Evolutionary conservation across 1,140 invertebrate genomes (phyloP).

Genomic region (Asobara japonica): DNA sequence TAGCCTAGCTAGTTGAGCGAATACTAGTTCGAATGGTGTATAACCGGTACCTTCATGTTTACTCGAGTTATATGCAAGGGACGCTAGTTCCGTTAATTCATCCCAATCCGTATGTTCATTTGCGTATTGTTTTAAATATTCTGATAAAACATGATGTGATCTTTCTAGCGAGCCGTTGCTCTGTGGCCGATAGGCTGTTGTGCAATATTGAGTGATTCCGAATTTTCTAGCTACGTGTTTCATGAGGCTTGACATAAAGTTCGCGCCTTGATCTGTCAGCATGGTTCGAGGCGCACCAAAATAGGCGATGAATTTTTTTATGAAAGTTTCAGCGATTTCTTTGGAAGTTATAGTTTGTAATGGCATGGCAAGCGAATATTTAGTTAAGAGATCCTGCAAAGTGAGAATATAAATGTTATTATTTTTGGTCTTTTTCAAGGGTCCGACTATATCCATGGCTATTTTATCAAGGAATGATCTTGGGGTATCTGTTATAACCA

Average conservation of each 20-base stretch:
- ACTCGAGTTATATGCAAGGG: constrained; percentile 14
- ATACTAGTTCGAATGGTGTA: constrained; percentile 18
- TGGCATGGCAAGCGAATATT: not conserved
- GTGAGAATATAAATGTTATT: not conserved
- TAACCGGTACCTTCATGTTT: constrained; percentile 14
- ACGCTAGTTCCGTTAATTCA: constrained; percentile 11
- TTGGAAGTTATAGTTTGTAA: not conserved
- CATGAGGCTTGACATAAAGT: constrained; percentile 43
- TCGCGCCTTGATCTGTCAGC: constrained; percentile 47
- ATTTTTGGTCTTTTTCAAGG: not conserved
- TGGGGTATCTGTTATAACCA: not conserved
- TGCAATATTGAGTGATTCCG: constrained; percentile 41
- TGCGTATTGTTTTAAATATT: constrained; percentile 34
- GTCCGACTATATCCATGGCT: not conserved
- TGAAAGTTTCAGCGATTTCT: not conserved
- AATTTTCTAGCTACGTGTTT: constrained; percentile 42
- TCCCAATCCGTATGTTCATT: constrained; percentile 15
- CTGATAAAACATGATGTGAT: constrained; percentile 40
- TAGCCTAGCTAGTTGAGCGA: not conserved
- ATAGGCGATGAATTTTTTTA: constrained; percentile 13
- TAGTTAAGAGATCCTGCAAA: not conserved
- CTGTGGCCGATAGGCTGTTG: constrained; percentile 44
- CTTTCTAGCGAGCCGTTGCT: constrained; percentile 46
- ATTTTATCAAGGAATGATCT: not conserved
- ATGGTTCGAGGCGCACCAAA: constrained; percentile 46